These are phyloP conservation scores for Chelonia mydas DNA, from an alignment of 2,797 vertebrate species.

Conservation along the genomic window DNA sequence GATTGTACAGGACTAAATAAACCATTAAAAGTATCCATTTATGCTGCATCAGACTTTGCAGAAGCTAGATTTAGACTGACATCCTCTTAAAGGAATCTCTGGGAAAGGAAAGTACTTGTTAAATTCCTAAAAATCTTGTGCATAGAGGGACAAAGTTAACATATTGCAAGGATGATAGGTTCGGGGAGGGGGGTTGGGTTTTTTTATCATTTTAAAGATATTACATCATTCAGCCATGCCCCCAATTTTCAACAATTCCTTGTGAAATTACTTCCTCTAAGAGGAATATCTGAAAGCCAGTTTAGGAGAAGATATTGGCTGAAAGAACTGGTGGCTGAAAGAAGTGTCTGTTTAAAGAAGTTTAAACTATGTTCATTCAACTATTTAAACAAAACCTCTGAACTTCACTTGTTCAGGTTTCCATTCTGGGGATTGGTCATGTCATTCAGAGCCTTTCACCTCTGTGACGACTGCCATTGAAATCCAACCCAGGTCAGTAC, in stretches of 20 bases:
- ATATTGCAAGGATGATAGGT: background rate
- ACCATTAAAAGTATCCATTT: background rate
- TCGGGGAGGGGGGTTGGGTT: background rate
- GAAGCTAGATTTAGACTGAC: background rate
- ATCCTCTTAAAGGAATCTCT: background rate
- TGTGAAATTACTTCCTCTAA: background rate
- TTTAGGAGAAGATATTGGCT: background rate
- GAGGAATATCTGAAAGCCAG: background rate
- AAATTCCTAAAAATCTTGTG: background rate
- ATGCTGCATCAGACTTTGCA: background rate
- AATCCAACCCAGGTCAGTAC: background rate
- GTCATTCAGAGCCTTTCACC: background rate
- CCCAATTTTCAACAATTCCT: background rate
- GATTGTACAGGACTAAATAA: background rate
- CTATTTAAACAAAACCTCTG: background rate
- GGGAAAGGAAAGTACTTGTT: rapidly evolving
- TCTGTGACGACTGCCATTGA: background rate
- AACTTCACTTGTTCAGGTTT: rapidly evolving
- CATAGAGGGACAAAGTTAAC: background rate
- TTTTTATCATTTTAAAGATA: background rate
- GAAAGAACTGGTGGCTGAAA: background rate
- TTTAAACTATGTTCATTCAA: background rate
- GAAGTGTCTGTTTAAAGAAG: background rate
- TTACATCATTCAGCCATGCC: background rate
- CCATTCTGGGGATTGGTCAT: background rate